A percentile compares a stretch with the other conserved stretches of the same genome.
Conservation (phyloP, 1,140 invertebrate genomes). For the Aphelenchoides besseyi region DNA sequence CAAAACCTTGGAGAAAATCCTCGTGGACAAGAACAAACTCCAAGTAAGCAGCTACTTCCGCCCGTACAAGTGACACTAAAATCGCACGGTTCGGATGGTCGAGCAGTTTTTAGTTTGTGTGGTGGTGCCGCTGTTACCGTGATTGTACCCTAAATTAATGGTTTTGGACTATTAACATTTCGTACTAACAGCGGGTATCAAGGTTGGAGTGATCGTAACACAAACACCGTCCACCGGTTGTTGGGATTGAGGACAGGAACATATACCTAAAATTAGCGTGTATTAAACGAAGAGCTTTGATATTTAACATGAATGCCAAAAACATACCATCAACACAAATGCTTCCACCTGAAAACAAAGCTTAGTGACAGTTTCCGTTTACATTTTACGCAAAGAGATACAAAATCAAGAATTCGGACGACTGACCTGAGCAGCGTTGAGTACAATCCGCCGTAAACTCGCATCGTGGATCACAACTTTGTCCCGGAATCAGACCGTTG, state of each 20-base stretch:
- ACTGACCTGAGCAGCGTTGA: neutral
- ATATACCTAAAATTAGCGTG: no score
- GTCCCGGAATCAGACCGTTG: conserved; percentile 26
- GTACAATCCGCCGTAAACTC: conserved; percentile 32
- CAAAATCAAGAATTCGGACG: no score
- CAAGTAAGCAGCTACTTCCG: conserved; percentile 46
- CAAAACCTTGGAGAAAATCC: conserved; percentile 41
- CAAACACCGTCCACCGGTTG: conserved; percentile 41
- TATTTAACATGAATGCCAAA: no score
- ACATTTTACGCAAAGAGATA: no score
- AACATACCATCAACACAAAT: conserved; percentile 46
- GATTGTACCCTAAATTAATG: neutral
- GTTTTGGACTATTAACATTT: neutral
- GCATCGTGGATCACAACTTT: conserved; percentile 46
- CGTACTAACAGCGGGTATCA: neutral
- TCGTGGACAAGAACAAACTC: conserved; percentile 49
- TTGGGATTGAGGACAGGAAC: conserved; percentile 46
- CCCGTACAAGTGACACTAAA: conserved; percentile 29
- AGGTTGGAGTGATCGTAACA: conserved; percentile 28
- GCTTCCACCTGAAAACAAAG: no score
- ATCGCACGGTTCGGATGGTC: conserved; percentile 46
- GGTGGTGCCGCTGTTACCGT: conserved; percentile 12
- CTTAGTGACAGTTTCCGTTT: no score
- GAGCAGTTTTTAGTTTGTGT: conserved; percentile 28
- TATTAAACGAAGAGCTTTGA: no score